Percentiles rank a stretch among this genome's conserved stretches.
Conservation (phyloP, 2,113 vertebrate species). For the Sinosuthora webbiana region DNA sequence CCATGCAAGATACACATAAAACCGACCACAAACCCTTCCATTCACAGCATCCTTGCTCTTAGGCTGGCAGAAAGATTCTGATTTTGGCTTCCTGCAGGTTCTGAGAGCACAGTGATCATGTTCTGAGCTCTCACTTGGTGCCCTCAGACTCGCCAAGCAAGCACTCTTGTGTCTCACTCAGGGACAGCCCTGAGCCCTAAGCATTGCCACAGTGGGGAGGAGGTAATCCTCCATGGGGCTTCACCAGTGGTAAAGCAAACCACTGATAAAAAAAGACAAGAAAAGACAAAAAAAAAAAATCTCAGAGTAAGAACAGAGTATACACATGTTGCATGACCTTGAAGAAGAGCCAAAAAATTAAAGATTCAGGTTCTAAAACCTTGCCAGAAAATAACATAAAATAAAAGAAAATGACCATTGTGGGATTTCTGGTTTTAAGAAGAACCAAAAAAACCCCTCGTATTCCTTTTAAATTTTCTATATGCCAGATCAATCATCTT, state of each 20-base stretch:
- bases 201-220: accelerated
- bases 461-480: not conserved
- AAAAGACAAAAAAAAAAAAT: not conserved
- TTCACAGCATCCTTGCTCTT: not conserved
- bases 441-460: not conserved
- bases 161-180: not conserved
- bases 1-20: not conserved
- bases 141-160: not conserved
- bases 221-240: not conserved
- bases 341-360: not conserved
- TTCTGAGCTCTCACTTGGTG: not conserved
- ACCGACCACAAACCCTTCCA: not conserved
- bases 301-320: not conserved
- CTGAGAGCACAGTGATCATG: not conserved
- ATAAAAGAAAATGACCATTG: not conserved
- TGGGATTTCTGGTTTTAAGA: not conserved
- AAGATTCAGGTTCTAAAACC: not conserved
- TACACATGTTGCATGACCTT: not conserved
- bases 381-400: not conserved
- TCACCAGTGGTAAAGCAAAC: not conserved
- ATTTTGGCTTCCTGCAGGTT: not conserved
- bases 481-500: not conserved
- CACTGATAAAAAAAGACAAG: not conserved
- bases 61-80: accelerated
- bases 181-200: not conserved